These are phyloP conservation scores for Polypedilum vanderplanki DNA, from an alignment of 1,140 invertebrate species.

Conservation along the genomic window DNA sequence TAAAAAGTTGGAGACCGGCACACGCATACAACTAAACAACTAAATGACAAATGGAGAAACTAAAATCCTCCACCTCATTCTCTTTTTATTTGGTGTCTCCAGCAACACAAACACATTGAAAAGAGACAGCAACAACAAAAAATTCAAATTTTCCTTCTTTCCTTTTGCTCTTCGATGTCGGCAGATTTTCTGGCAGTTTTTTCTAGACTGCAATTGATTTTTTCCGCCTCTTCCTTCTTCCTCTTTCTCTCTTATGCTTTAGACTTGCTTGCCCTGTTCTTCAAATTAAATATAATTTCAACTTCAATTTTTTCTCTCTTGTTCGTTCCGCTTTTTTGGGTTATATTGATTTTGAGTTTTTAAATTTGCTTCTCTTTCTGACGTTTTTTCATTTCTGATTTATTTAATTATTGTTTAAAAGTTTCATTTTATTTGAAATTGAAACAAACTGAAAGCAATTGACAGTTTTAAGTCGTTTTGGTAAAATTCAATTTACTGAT, in stretches of 20 bases:
- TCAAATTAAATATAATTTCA: too few relatives aligned
- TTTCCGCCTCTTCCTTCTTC: not conserved
- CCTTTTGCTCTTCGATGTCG: not conserved
- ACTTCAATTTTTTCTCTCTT: too few relatives aligned
- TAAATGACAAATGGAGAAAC: not conserved
- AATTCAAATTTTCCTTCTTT: constrained; percentile 14
- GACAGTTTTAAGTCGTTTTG: too few relatives aligned
- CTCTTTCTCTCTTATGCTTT: not conserved
- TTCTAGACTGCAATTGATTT: constrained; percentile 12
- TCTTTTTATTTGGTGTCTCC: not conserved
- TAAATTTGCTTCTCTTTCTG: too few relatives aligned
- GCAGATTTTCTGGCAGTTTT: constrained; percentile 17
- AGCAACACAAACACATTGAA: not conserved
- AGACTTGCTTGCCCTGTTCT: not conserved
- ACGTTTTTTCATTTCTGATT: too few relatives aligned
- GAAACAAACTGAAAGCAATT: too few relatives aligned
- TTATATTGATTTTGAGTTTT: too few relatives aligned
- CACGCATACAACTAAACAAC: not conserved
- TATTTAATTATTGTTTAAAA: too few relatives aligned
- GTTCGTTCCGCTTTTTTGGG: too few relatives aligned
- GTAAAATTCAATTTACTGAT: too few relatives aligned
- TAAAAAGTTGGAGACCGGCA: not conserved
- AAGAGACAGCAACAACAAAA: not conserved
- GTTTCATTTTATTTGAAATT: too few relatives aligned
- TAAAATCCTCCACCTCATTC: too few relatives aligned